phyloP scores from a whole-genome alignment of 30 jellyfish, hydroid and myxozoan genomes.

The Haliclystus octoradiatus region DNA sequence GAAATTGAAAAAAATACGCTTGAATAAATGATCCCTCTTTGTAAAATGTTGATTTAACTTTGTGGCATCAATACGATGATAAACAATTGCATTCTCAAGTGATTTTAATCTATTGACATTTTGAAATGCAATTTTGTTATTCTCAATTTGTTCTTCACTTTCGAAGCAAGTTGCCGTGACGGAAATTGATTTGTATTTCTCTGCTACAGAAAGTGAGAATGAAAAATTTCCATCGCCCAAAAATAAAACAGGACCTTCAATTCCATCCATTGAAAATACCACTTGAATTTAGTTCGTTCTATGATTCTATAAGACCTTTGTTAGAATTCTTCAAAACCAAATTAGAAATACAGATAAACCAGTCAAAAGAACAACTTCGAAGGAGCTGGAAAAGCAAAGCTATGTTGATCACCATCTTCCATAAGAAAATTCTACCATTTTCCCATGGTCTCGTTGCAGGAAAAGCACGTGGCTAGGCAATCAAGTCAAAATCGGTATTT shows the following conservation, averaged over 20 bases:
- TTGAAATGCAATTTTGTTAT: conserved; percentile 15
- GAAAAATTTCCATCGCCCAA: conserved; percentile 98
- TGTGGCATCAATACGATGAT: conserved; percentile 80
- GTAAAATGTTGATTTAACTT: conserved; percentile 16
- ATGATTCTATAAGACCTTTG: too few species aligned
- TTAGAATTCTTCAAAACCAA: too few species aligned
- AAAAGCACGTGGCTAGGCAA: too few species aligned
- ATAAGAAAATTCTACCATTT: too few species aligned
- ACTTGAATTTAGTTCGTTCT: too few species aligned
- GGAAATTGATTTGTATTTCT: not conserved
- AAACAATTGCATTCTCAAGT: conserved; percentile 18
- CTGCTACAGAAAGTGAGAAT: conserved; percentile 37
- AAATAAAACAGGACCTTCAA: conserved; percentile 8
- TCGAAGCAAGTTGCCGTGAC: conserved; percentile 60
- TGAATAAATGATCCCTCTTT: conserved; percentile 8
- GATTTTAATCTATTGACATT: conserved; percentile 27
- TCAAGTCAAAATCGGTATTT: too few species aligned
- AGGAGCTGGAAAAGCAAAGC: too few species aligned
- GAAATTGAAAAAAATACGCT: conserved; percentile 51
- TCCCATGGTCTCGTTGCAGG: too few species aligned
- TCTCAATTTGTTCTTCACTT: conserved; percentile 24
- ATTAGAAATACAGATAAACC: too few species aligned
- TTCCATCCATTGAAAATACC: too few species aligned
- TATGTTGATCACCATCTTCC: too few species aligned
- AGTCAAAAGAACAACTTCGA: too few species aligned